Percentiles rank a stretch among this genome's conserved stretches.
phyloP scores from a whole-genome alignment of 2,113 vertebrate species.

The Anguilla rostrata region DNA sequence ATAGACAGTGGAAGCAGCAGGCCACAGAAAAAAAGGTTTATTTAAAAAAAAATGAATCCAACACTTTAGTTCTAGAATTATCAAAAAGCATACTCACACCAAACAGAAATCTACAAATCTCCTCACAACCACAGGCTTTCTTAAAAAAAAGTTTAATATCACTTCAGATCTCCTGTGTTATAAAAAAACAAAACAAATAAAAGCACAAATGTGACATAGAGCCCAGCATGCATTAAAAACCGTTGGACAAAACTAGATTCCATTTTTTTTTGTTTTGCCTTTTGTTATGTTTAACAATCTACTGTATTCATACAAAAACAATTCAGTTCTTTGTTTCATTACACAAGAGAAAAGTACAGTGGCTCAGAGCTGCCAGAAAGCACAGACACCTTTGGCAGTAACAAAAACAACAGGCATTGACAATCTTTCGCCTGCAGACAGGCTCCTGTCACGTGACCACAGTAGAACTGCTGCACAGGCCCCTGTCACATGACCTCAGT shows the following conservation, averaged over 20 bases:
- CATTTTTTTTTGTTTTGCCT: conserved; percentile 10
- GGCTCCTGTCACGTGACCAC: too few species aligned
- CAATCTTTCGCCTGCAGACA: background rate
- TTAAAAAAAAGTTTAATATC: conserved; percentile 21
- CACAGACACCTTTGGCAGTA: conserved; percentile 5
- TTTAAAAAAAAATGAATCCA: conserved; percentile 4
- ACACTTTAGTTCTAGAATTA: conserved; percentile 21
- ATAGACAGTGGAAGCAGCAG: background rate
- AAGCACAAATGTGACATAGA: conserved; percentile 8
- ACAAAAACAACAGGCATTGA: background rate
- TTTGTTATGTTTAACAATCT: conserved; percentile 23
- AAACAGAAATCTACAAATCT: conserved; percentile 15
- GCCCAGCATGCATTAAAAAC: conserved; percentile 28
- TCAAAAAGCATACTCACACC: background rate
- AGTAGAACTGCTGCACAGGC: too few species aligned
- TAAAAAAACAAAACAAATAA: conserved; percentile 10
- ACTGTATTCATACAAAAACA: conserved; percentile 24
- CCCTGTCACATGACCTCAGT: too few species aligned
- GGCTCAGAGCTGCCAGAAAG: conserved; percentile 35
- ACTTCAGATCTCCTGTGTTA: conserved; percentile 9
- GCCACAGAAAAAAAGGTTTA: background rate
- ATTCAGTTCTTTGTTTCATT: conserved; percentile 20
- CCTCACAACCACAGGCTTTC: conserved; percentile 3
- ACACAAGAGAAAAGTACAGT: conserved; percentile 31
- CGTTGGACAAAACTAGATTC: conserved; percentile 5